Evolutionary conservation across 2,113 vertebrate genomes (phyloP).

Genomic region (Lota lota): DNA sequence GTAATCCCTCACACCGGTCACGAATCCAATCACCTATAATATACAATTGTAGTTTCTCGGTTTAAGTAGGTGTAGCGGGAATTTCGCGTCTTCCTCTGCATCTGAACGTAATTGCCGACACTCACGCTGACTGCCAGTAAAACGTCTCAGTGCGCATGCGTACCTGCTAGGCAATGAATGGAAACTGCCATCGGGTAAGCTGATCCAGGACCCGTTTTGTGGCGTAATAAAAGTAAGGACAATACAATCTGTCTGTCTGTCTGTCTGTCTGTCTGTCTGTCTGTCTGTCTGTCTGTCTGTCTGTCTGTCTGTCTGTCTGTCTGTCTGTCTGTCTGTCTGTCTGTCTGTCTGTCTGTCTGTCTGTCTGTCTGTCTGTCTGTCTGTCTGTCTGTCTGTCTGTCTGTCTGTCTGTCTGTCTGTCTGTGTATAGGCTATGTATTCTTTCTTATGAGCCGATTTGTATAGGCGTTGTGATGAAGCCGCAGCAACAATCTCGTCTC

Average conservation of each 20-base stretch:
- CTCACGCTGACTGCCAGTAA: background rate
- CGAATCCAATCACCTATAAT: too few species aligned
- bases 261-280: background rate
- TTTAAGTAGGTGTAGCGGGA: background rate
- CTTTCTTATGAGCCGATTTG: too few species aligned
- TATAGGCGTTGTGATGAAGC: too few species aligned
- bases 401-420: background rate
- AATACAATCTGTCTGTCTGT: background rate
- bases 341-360: background rate
- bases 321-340: background rate
- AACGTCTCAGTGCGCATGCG: too few species aligned
- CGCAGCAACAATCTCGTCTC: too few species aligned
- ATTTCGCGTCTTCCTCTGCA: background rate
- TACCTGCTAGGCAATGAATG: too few species aligned
- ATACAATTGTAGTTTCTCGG: background rate
- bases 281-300: background rate
- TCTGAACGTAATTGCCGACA: background rate
- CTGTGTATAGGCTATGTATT: background rate
- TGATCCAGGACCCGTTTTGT: too few species aligned
- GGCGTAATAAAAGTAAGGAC: too few species aligned
- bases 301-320: background rate
- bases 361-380: background rate
- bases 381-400: background rate
- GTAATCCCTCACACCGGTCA: too few species aligned
- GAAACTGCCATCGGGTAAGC: too few species aligned